Base-by-base conservation (phyloP, 2,113 vertebrate species). In the Trematocara macrostoma region DNA sequence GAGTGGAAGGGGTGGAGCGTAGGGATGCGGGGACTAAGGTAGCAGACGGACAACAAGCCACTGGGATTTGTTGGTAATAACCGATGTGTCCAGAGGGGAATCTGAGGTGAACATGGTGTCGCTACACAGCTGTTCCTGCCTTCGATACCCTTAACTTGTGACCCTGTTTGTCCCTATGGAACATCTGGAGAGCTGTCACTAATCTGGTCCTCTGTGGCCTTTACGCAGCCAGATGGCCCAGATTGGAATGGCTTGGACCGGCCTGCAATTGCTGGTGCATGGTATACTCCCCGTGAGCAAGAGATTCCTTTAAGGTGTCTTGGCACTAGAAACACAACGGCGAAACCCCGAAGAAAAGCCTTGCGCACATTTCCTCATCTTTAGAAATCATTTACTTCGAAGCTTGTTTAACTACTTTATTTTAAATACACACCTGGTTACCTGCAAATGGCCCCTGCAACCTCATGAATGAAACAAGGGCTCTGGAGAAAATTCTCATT, bases 111-210 rank as follows among this genome's bases (percentile, higher is more conserved):
- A 86, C 86, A 51, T 2, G 40, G 86, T 82, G 91, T 91, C 88
- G 84, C 91, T 86, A 61, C 90, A 91, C 94, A 96, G 94, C 95
- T 96, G 95, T 95, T 94, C 88, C 81, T 38, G 79, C 86, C 89
- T 88, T 81, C 80, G 16, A 89, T 93, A 91, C 92, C 94, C 92
- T 94, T 94, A 93, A 92, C 93, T 93, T 85, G 76, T 94, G 95
- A 95, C 94, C 93, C 89, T 53, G 85, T 90, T 86, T 86, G 89
- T 91, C 93, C 92, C 90, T 31, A 82, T 85, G 92, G 92, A 96
- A 96, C 95, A 96, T 95, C 96, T 96, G 96, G 94, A 93, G 91
- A 67, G 87, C 91, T 94, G 90, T 88, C 88, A 89, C 81, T 9
- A 45, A 53, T 86, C 81, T 56, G 81, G 49, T 87, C 86, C 82